Evolutionary conservation across 2,113 vertebrate genomes (phyloP), one percentile per base, ranked within the genome.

Genomic region (Lutjanus erythropterus): DNA sequence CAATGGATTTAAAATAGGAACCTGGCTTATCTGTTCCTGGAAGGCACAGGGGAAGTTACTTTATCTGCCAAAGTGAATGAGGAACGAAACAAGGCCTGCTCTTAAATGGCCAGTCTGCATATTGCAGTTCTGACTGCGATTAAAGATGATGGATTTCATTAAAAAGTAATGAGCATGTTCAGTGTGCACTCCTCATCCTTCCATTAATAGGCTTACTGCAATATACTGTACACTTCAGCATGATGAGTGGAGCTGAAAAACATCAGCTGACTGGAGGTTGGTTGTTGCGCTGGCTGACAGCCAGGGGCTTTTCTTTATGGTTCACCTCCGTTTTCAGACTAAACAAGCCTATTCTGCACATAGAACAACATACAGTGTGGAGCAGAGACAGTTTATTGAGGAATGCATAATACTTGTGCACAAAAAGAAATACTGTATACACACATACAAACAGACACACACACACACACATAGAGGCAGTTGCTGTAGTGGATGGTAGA

Each of bases 401-500:
- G 84, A 78, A 87, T 91, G 77, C 66, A 75, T 68, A 88, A 71
- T 62, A 60, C 55, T 72, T 58, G 44, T 75, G 56, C 62, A 84
- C 27, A 82, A 68, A 37, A 83, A 80, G n/a, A 79, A 77, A 80
- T 74, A 76, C 65, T 65, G 64, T 72, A 58, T 50, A 64, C 78
- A 66, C 42, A 73, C 27, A 74, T 9, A 52, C 18, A 69, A 27
- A 77, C 64, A 77, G 58, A 65, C 61, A 80, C 44, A 79, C 78
- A 79, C 72, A 86, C 37, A 52, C 44, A 66, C 47, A 82, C 73
- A 88, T 41, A 89, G 79, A 81, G 81, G 80, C 29, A 85, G 80
- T 91, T 90, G 90, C 86, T 94, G 90, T 90, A 93, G 91, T 86
- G 94, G 93, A 92, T 93, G 84, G 93, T 83, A 91, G 88, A 95